Evolutionary conservation across 2,113 vertebrate species (phyloP).

Genomic region (Prietella phreatophila): DNA sequence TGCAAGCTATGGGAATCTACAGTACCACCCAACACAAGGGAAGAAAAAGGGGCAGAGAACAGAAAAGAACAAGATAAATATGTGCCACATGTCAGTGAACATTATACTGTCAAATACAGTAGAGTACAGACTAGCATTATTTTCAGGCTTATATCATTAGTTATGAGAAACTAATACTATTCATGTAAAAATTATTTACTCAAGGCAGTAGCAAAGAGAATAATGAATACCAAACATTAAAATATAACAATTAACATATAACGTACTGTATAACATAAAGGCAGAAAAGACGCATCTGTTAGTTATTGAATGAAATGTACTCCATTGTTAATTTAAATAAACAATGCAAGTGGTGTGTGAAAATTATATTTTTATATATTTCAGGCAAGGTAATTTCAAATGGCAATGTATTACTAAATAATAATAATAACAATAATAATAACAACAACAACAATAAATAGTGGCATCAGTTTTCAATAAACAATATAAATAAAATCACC

Average conservation of each 20-base stretch:
- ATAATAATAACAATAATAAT: too few relatives aligned
- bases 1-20: conserved; percentile 92
- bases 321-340: not conserved
- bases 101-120: not conserved
- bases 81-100: not conserved
- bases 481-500: not conserved
- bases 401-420: not conserved
- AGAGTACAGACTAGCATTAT: not conserved
- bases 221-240: conserved; percentile 3
- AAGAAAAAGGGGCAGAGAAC: not conserved
- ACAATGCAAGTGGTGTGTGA: not conserved
- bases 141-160: not conserved
- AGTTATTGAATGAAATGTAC: not conserved
- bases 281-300: not conserved
- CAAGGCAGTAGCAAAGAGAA: not conserved
- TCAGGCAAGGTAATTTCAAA: not conserved
- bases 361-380: not conserved
- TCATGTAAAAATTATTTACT: not conserved
- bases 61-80: not conserved
- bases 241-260: not conserved
- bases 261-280: not conserved
- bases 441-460: not conserved
- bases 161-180: not conserved
- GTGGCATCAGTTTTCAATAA: not conserved
- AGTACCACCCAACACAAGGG: conserved; percentile 2